These are phyloP conservation scores for Scyliorhinus canicula DNA, from an alignment of 2,797 vertebrate species.

Conservation along the genomic window DNA sequence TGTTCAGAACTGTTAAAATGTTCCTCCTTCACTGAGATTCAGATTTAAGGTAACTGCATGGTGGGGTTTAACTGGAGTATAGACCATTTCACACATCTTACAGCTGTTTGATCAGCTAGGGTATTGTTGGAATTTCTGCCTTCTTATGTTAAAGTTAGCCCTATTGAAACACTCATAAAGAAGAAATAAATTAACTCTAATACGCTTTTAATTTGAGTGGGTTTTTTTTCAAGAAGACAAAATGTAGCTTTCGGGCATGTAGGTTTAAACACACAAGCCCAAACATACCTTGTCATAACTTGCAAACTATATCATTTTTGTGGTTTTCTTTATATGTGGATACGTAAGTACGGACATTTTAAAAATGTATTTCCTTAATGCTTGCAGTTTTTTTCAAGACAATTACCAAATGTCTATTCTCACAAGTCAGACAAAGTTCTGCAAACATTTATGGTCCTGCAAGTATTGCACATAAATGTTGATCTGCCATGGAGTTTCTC, in stretches of 20 bases:
- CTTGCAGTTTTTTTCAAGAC: neutral
- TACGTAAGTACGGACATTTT: neutral
- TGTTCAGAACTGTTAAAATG: conserved; percentile 12
- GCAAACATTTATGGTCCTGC: neutral
- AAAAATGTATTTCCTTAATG: neutral
- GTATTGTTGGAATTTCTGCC: neutral
- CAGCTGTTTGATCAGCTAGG: neutral
- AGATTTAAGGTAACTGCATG: neutral
- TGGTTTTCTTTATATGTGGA: neutral
- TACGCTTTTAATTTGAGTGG: no score
- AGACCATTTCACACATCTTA: neutral
- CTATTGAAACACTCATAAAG: neutral
- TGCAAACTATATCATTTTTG: conserved; percentile 33
- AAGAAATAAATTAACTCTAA: neutral
- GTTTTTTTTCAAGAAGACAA: neutral
- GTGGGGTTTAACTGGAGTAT: neutral
- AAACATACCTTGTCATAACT: conserved; percentile 29
- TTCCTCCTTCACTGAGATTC: neutral
- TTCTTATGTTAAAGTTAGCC: neutral
- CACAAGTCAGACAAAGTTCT: neutral
- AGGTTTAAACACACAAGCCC: neutral
- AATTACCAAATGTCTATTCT: conserved; percentile 3
- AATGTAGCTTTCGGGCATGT: neutral
- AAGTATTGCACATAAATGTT: neutral
- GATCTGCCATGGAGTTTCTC: conserved; percentile 2